Percentiles rank a stretch among this genome's conserved stretches.
phyloP scores from a whole-genome alignment of 2,888 invertebrate species.

The Sarcophaga variegata region DNA sequence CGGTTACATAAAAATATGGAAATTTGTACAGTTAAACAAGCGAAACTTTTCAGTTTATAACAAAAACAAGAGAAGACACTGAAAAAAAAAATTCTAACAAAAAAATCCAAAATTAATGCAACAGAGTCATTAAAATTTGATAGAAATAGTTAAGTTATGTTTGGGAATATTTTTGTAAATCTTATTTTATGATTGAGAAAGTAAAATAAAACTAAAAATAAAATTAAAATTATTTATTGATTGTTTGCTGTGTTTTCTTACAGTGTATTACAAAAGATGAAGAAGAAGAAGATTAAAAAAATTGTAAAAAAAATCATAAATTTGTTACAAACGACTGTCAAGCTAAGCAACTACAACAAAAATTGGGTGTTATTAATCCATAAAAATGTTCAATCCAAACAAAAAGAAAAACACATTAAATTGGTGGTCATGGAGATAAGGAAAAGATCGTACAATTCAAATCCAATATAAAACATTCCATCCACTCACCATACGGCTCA shows the following conservation, averaged over 20 bases:
- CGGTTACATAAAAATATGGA: constrained; percentile 8
- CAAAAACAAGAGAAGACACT: background rate
- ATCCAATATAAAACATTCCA: background rate
- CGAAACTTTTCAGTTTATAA: background rate
- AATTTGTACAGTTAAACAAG: constrained; percentile 2
- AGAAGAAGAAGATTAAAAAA: constrained; percentile 16
- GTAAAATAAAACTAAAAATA: too few relatives aligned
- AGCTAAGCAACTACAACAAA: constrained; percentile 46
- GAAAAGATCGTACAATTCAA: constrained; percentile 12
- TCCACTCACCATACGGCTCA: too few relatives aligned
- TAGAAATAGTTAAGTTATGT: too few relatives aligned
- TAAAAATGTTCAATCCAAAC: background rate
- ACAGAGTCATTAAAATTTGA: too few relatives aligned
- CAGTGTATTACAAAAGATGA: background rate
- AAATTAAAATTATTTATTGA: too few relatives aligned
- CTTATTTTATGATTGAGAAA: too few relatives aligned
- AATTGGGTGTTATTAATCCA: constrained; percentile 9
- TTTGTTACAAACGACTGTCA: constrained; percentile 64
- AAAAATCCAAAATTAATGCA: background rate
- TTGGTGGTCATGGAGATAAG: background rate
- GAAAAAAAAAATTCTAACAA: background rate
- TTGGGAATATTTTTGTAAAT: too few relatives aligned
- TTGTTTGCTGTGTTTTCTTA: background rate
- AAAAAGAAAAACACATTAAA: background rate
- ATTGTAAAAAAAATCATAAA: constrained; percentile 63